Evolutionary conservation across 2,797 vertebrate genomes (phyloP).

Genomic region (Danio jaintianensis): DNA sequence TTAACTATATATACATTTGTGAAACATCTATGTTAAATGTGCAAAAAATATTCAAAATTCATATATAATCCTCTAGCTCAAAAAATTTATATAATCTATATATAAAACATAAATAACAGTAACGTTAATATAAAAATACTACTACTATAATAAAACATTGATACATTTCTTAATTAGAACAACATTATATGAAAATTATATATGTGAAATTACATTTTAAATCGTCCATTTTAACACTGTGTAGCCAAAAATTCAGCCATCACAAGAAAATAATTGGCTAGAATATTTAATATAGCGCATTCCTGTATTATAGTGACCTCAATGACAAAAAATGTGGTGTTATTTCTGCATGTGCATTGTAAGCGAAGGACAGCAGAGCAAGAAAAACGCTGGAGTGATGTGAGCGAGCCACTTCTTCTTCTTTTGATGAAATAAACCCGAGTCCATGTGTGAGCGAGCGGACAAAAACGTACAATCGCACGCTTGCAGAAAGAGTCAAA

Average conservation of each 20-base stretch:
- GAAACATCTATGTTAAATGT: no score
- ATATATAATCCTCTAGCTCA: no score
- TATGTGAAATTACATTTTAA: no score
- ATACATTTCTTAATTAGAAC: no score
- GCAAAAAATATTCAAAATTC: no score
- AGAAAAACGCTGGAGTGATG: not conserved
- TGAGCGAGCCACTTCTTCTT: slow-evolving; percentile 22
- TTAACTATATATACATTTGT: no score
- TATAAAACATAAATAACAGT: no score
- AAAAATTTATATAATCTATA: no score
- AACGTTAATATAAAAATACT: no score
- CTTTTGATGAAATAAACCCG: slow-evolving; percentile 22
- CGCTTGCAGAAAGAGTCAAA: not conserved
- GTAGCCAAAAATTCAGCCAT: not conserved
- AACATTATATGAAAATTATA: no score
- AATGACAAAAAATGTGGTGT: not conserved
- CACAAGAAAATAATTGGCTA: not conserved
- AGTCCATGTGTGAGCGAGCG: not conserved
- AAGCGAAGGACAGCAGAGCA: not conserved
- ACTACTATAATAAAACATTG: no score
- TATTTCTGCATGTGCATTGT: not conserved
- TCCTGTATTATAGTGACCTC: not conserved
- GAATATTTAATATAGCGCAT: not conserved
- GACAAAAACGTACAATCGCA: slow-evolving; percentile 8
- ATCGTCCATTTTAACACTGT: no score